These are phyloP conservation scores for Probosciger aterrimus DNA, from an alignment of 2,113 vertebrate species.

Conservation along the genomic window DNA sequence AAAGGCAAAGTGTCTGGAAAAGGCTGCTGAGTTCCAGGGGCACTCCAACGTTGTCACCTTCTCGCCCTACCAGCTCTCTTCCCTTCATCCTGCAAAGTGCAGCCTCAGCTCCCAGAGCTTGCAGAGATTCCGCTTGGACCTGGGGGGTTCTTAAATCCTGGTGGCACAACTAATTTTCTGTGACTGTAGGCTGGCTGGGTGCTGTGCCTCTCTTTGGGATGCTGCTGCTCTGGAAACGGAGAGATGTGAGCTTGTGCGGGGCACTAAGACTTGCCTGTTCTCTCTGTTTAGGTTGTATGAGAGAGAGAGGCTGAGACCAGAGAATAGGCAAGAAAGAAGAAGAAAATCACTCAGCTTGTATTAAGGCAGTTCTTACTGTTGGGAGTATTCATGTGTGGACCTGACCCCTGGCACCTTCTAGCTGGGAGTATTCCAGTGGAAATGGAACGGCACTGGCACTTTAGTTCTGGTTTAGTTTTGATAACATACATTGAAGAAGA, in stretches of 20 bases:
- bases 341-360: neutral
- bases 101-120: neutral
- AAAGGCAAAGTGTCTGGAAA: neutral
- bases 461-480: neutral
- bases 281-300: neutral
- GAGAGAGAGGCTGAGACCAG: neutral
- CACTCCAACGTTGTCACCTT: neutral
- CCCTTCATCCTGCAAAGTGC: neutral
- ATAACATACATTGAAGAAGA: neutral
- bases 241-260: neutral
- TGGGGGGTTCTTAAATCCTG: neutral
- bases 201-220: neutral
- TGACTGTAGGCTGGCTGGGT: neutral
- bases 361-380: neutral
- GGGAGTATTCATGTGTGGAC: neutral
- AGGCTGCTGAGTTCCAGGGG: neutral
- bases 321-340: neutral
- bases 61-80: neutral
- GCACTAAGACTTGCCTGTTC: neutral
- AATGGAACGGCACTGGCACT: neutral
- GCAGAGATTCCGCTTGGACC: neutral
- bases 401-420: neutral
- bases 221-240: neutral
- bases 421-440: neutral
- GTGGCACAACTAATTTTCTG: neutral